Conservation (phyloP, 2,888 invertebrate genomes). For the Drosophila macrospina region DNA sequence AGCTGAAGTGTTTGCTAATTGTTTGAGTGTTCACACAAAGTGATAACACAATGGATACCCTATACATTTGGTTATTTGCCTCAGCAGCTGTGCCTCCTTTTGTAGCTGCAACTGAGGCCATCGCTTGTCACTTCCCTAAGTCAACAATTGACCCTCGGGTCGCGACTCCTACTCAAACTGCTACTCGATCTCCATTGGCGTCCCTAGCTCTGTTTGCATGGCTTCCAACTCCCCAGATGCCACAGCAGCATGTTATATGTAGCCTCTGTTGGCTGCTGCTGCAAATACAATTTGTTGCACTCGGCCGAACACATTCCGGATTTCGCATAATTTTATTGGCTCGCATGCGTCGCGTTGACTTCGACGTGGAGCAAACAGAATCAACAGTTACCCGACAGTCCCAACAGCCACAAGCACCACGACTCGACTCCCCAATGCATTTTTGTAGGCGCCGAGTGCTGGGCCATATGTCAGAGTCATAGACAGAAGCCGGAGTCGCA, state of each 20-base stretch:
- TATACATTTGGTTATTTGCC: not conserved
- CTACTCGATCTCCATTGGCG: conserved; percentile 13
- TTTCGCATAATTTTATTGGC: conserved; percentile 79
- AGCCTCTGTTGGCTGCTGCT: conserved; percentile 31
- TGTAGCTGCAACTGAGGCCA: conserved; percentile 22
- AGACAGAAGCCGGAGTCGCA: conserved; percentile 8
- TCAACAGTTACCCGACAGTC: conserved; percentile 61
- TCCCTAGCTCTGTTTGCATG: not conserved
- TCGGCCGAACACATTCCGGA: conserved; percentile 70
- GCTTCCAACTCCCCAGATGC: conserved; percentile 7
- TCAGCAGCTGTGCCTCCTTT: not conserved
- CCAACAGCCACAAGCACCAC: not conserved
- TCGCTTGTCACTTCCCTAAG: conserved; percentile 26
- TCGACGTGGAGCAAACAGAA: conserved; percentile 51
- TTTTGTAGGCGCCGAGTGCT: conserved; percentile 55
- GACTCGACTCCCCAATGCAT: conserved; percentile 23
- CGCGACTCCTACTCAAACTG: conserved; percentile 16
- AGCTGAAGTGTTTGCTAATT: no score
- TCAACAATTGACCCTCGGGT: conserved; percentile 71
- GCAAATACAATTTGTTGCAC: conserved; percentile 78
- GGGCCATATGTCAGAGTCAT: conserved; percentile 45
- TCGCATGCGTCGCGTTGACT: conserved; percentile 22
- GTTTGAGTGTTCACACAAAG: not conserved
- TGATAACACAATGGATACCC: not conserved
- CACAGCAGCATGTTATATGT: conserved; percentile 11